Conservation (phyloP, 2,888 invertebrate genomes). For the Lepidochitona cinerea region DNA sequence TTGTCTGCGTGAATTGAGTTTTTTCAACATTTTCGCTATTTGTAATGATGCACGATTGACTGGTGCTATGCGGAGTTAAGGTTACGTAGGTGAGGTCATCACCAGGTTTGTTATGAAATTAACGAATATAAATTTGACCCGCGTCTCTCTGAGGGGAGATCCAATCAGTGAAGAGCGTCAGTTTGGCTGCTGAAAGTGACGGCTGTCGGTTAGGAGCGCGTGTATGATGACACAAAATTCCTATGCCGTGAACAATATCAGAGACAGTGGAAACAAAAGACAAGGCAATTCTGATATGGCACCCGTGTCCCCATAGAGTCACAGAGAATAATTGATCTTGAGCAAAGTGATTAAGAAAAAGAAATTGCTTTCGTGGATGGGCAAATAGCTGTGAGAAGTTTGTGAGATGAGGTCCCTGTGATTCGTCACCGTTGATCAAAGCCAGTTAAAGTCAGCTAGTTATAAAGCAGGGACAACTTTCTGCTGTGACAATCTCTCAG, state of each 20-base stretch:
- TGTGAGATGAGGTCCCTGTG: not conserved
- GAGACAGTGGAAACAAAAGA: not conserved
- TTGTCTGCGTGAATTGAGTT: too few relatives aligned
- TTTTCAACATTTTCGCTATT: too few relatives aligned
- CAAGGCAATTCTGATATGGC: not conserved
- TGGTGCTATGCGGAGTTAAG: not conserved
- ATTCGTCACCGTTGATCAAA: not conserved
- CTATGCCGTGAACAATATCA: not conserved
- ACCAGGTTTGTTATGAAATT: not conserved
- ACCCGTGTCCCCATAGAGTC: not conserved
- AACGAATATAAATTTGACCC: constrained; percentile 6
- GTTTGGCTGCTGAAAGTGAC: not conserved
- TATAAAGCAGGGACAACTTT: not conserved
- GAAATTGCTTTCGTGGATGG: not conserved
- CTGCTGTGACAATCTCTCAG: not conserved
- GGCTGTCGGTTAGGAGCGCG: not conserved
- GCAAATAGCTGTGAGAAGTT: not conserved
- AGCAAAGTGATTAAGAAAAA: constrained; percentile 5
- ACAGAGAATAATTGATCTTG: not conserved
- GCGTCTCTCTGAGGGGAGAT: not conserved
- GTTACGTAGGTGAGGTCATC: constrained; percentile 6
- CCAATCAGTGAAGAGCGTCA: not conserved
- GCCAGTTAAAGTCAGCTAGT: not conserved
- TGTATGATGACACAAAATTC: not conserved
- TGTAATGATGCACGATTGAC: not conserved